phyloP scores from a whole-genome alignment of 2,888 invertebrate genomes.

The Hyalella azteca region DNA sequence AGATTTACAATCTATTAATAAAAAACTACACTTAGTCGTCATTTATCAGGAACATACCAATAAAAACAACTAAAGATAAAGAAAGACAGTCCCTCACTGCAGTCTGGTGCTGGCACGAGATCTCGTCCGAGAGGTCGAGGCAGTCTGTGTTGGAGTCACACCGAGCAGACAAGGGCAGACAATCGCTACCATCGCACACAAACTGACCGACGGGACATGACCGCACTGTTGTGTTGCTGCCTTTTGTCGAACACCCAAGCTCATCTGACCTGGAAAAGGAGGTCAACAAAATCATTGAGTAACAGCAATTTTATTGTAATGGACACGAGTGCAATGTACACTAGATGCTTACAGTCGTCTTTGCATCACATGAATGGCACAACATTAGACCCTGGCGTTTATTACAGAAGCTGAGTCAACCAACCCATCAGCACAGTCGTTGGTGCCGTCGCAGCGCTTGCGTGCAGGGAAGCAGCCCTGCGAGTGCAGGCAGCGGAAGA shows the following conservation, averaged over 20 bases:
- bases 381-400: neutral
- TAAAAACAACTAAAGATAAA: too few relatives aligned
- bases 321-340: too few relatives aligned
- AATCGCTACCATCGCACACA: conserved; percentile 31
- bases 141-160: conserved; percentile 40
- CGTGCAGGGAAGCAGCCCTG: conserved; percentile 69
- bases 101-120: neutral
- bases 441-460: conserved; percentile 67
- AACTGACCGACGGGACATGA: conserved; percentile 35
- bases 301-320: too few relatives aligned
- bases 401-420: conserved; percentile 54
- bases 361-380: too few relatives aligned
- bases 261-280: conserved; percentile 32
- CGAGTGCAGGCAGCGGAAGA: conserved; percentile 71
- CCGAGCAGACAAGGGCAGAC: neutral
- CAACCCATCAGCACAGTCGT: conserved; percentile 69
- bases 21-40: too few relatives aligned
- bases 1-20: too few relatives aligned
- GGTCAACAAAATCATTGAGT: too few relatives aligned
- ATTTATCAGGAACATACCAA: too few relatives aligned
- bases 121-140: conserved; percentile 38
- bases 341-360: too few relatives aligned
- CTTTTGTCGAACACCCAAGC: conserved; percentile 1
- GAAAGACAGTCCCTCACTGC: neutral
- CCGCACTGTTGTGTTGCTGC: neutral